Percentiles rank a stretch among this genome's conserved stretches.
Conservation (phyloP, 2,797 vertebrate genomes). For the Myotis findleyi region DNA sequence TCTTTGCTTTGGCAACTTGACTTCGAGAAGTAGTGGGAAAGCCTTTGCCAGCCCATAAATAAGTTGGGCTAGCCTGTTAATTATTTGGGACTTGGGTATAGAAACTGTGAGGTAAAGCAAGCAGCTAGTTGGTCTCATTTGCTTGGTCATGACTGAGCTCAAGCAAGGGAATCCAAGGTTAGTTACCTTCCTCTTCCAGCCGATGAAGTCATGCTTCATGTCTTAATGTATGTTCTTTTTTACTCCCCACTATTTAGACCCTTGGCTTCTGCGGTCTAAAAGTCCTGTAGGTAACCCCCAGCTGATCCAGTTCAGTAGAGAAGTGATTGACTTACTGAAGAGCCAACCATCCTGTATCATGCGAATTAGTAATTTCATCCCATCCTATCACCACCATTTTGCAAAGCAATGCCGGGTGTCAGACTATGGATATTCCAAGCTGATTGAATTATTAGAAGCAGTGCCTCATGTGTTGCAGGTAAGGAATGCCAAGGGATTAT, state of each 20-base stretch:
- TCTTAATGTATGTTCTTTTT: background rate
- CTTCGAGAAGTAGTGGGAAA: background rate
- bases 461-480: slow-evolving; percentile 98
- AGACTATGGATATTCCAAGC: slow-evolving; percentile 97
- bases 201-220: background rate
- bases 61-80: background rate
- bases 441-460: slow-evolving; percentile 97
- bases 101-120: background rate
- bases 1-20: background rate
- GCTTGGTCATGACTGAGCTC: background rate
- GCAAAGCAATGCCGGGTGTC: slow-evolving; percentile 98
- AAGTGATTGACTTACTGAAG: slow-evolving; percentile 97
- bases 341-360: slow-evolving; percentile 94
- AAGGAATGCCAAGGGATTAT: background rate
- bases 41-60: background rate
- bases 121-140: background rate
- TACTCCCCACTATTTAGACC: slow-evolving; percentile 87
- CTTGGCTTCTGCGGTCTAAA: slow-evolving; percentile 96
- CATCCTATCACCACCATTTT: slow-evolving; percentile 98
- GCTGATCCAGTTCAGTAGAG: slow-evolving; percentile 98
- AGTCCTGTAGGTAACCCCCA: slow-evolving; percentile 98
- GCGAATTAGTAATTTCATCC: slow-evolving; percentile 96
- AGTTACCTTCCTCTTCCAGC: background rate
- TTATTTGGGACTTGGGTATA: background rate
- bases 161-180: background rate